These are phyloP conservation scores for Oryctolagus cuniculus DNA, from an alignment of 2,113 vertebrate genomes.

Conservation along the genomic window mOryCun1.1 NC_091432.1:184413501-184414000, in stretches of 20 bases:
- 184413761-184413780: neutral
- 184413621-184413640: neutral
- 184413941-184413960: neutral
- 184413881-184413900: neutral
- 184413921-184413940: neutral
- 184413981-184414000: neutral
- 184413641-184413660: neutral
- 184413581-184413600: neutral
- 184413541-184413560: neutral
- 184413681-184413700: neutral
- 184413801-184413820: neutral
- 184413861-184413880: neutral
- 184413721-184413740: neutral
- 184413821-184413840: constrained; percentile 27
- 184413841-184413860: neutral
- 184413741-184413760: neutral
- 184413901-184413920: neutral
- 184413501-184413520: neutral
- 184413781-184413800: neutral
- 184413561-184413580: neutral
- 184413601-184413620: neutral
- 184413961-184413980: neutral
- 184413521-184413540: neutral
- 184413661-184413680: neutral
- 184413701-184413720: neutral